Percentiles rank a stretch among this genome's conserved stretches.
Evolutionary conservation across 2,797 vertebrate genomes (phyloP).

Genomic region (Novumbra hubbsi): DNA sequence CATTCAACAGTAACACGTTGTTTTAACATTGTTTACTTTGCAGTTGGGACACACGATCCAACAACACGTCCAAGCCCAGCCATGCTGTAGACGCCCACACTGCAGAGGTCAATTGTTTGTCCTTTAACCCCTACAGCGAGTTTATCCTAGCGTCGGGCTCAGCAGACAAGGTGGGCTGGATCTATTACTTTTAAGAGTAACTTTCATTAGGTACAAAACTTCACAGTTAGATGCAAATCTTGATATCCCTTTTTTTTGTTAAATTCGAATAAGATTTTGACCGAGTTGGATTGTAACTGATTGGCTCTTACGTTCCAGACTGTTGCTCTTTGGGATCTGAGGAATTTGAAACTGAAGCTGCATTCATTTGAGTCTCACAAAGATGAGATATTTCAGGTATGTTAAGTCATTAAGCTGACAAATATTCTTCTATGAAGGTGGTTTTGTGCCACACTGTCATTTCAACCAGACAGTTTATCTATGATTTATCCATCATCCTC

Average conservation of each 20-base stretch:
- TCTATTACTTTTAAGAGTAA: not conserved
- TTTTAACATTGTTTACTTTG: not conserved
- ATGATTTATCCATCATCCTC: not conserved
- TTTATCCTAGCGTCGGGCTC: slow-evolving; percentile 97
- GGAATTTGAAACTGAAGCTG: slow-evolving; percentile 95
- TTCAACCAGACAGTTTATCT: not conserved
- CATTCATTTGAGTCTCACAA: slow-evolving; percentile 99
- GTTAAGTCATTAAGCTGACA: not conserved
- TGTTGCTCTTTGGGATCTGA: slow-evolving; percentile 95
- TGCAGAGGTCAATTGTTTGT: slow-evolving; percentile 96
- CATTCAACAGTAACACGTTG: not conserved
- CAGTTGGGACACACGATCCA: slow-evolving; percentile 96
- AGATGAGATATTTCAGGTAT: slow-evolving; percentile 97
- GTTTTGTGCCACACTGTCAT: not conserved
- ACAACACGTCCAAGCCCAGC: slow-evolving; percentile 97
- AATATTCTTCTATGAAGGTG: not conserved
- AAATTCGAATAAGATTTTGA: not conserved
- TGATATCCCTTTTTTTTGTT: not conserved
- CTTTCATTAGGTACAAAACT: not conserved
- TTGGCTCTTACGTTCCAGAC: slow-evolving; percentile 71
- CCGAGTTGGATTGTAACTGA: not conserved
- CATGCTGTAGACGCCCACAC: slow-evolving; percentile 97
- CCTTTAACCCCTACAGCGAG: slow-evolving; percentile 97
- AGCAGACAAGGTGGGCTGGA: slow-evolving; percentile 85
- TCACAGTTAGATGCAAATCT: not conserved